Evolutionary conservation across 2,888 invertebrate genomes (phyloP), one percentile per base, ranked within the genome.

Genomic region (Limenitis camilla): DNA sequence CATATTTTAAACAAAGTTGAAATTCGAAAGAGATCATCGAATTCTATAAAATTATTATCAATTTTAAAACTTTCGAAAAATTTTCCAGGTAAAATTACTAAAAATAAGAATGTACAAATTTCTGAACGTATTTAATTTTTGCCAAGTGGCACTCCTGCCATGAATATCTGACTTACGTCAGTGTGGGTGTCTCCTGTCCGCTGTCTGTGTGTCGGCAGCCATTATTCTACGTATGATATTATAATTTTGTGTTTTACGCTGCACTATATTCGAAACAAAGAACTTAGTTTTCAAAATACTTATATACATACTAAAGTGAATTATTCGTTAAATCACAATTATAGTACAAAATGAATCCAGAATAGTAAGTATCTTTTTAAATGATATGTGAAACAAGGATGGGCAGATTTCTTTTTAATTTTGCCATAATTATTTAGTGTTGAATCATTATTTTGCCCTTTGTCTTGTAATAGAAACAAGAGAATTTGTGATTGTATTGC

Each of bases 301-400:
- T 68, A 3, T 19, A 19, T 19, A 19, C 19, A 19, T 70, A 60
- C 65, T 66, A 62, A 64, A 71, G 65, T 68, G 73, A 73, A 73
- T 72, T 78, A 76, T 77, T 72, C 67, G 65, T 68, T 68, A 71
- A 70, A 75, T 73, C 68, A 76, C 71, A 72, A 70, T 73, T 75
- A 79, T 73, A 81, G 78, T 85, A 79, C 81, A 86, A 84, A 74
- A 93, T 94, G 93, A 93, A 93, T 91, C 93, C 93, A 71, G 93
- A 94, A 91, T 94, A 93, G 93, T 94, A 88, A 93, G 93, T 92
- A 90, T 82, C 73, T 76, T 63, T 61, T 66, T 52, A 71, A 50
- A 67, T 71, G 66, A 66, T 71, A 68, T 72, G 71, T 65, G 64
- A 69, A 76, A 75, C 72, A 77, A 80, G 78, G 78, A 76, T 78